These are phyloP conservation scores for Scaptomyza parva DNA, from an alignment of 2,888 invertebrate genomes.

Conservation along the genomic window DNA sequence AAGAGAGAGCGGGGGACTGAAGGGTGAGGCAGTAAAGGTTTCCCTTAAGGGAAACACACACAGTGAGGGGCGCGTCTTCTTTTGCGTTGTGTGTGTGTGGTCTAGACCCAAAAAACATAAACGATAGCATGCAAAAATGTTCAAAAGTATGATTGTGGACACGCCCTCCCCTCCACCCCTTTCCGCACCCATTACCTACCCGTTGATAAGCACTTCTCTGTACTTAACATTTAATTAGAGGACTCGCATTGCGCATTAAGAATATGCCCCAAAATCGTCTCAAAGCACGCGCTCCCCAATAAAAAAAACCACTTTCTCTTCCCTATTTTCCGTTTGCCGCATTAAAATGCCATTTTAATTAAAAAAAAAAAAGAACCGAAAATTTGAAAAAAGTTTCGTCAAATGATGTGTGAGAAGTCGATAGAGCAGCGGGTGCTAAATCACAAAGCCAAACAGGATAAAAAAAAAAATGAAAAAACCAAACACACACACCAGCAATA, in stretches of 20 bases:
- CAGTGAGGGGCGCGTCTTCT: slow-evolving; percentile 36
- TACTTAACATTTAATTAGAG: slow-evolving; percentile 74
- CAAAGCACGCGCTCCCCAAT: slow-evolving; percentile 61
- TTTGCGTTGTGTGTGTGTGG: slow-evolving; percentile 59
- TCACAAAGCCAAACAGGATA: slow-evolving; percentile 75
- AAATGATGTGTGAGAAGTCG: slow-evolving; percentile 79
- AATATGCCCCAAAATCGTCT: slow-evolving; percentile 63
- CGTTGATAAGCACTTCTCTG: slow-evolving; percentile 65
- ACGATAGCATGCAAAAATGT: slow-evolving; percentile 66
- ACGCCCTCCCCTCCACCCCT: background rate
- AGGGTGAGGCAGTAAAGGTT: background rate
- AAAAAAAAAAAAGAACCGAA: slow-evolving; percentile 33
- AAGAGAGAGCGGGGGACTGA: background rate
- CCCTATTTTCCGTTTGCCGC: slow-evolving; percentile 13
- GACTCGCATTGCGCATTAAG: slow-evolving; percentile 73
- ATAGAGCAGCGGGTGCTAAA: slow-evolving; percentile 73
- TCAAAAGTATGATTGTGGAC: background rate
- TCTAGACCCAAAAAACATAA: slow-evolving; percentile 64
- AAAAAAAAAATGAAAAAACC: slow-evolving; percentile 13
- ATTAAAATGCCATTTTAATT: slow-evolving; percentile 76
- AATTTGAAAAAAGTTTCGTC: slow-evolving; percentile 45
- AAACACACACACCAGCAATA: background rate
- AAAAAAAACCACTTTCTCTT: slow-evolving; percentile 1
- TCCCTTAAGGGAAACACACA: slow-evolving; percentile 28
- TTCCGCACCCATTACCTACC: no score